phyloP scores from a whole-genome alignment of 1,140 invertebrate genomes.

The Palaemon carinicauda region DNA sequence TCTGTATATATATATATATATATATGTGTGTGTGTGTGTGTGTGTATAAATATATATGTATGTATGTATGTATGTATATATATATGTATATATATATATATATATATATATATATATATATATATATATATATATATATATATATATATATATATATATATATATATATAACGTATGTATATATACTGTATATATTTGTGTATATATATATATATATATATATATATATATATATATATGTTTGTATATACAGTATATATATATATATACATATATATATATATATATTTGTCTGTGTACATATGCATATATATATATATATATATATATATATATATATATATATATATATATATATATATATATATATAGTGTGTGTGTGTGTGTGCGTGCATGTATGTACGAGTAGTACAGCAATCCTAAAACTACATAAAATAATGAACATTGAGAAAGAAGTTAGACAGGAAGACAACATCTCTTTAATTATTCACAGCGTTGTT shows the following conservation, averaged over 20 bases:
- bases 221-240: too few relatives aligned
- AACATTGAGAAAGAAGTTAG: too few relatives aligned
- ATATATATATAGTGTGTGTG: too few relatives aligned
- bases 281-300: not conserved
- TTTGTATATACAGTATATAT: too few relatives aligned
- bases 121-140: conserved; percentile 24
- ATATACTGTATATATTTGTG: too few relatives aligned
- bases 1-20: too few relatives aligned
- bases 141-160: conserved; percentile 13
- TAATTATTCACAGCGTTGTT: too few relatives aligned
- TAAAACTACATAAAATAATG: not conserved
- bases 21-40: too few relatives aligned
- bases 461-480: too few relatives aligned
- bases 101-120: conserved; percentile 33
- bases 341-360: conserved; percentile 16
- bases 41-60: not conserved
- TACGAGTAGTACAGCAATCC: too few relatives aligned
- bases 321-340: conserved; percentile 11
- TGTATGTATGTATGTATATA: conserved; percentile 6
- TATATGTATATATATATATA: conserved; percentile 31
- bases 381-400: too few relatives aligned
- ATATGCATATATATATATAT: conserved; percentile 11
- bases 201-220: too few relatives aligned
- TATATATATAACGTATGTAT: not conserved
- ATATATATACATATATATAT: conserved; percentile 1